Evolutionary conservation across 2,113 vertebrate species (phyloP).

Genomic region (Calonectris borealis): DNA sequence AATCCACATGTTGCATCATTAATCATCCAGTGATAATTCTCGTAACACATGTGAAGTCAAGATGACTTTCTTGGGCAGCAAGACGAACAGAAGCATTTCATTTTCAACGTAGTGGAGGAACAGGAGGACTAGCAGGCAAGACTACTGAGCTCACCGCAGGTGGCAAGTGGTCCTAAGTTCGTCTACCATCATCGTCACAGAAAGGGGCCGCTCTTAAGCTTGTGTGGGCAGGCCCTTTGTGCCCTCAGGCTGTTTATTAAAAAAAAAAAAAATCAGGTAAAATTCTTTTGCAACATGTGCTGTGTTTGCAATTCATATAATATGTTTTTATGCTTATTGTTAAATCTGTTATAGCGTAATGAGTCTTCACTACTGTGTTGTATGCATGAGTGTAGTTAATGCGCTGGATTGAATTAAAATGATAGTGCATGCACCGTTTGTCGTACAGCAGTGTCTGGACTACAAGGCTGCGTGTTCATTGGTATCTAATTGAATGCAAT

Average conservation of each 20-base stretch:
- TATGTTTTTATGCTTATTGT: background rate
- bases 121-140: background rate
- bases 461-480: background rate
- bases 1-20: background rate
- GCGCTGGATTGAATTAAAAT: background rate
- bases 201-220: background rate
- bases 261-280: constrained; percentile 38
- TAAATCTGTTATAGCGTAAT: background rate
- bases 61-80: background rate
- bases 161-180: background rate
- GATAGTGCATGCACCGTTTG: background rate
- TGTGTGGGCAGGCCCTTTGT: background rate
- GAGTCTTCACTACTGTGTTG: background rate
- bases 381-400: background rate
- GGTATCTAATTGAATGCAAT: background rate
- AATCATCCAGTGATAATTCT: background rate
- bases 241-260: background rate
- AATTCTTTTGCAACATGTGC: background rate
- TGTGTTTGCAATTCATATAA: background rate
- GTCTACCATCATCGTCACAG: background rate
- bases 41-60: background rate
- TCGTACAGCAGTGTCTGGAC: background rate
- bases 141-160: background rate
- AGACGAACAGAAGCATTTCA: background rate
- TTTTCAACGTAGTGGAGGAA: background rate